Percentiles rank a stretch among this genome's conserved stretches.
Conservation (phyloP, 2,888 invertebrate species). For the Nudaria mundana region DNA sequence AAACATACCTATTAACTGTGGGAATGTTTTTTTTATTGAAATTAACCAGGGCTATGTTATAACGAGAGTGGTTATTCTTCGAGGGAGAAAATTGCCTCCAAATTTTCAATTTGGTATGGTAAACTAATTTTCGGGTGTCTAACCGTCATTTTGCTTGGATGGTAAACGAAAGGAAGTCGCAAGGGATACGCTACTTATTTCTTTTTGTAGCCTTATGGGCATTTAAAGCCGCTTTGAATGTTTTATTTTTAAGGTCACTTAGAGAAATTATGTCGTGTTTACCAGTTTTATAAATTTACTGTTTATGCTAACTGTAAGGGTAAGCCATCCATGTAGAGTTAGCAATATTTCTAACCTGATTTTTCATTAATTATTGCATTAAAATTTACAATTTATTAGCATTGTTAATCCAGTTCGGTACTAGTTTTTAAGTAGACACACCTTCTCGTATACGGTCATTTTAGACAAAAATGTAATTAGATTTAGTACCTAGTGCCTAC, state of each 20-base stretch:
- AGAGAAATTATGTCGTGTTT: too few relatives aligned
- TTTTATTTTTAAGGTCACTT: conserved; percentile 21
- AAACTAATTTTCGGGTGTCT: conserved; percentile 67
- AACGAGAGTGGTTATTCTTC: conserved; percentile 53
- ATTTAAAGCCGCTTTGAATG: conserved; percentile 28
- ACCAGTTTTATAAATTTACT: too few relatives aligned
- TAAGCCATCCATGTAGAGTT: too few relatives aligned
- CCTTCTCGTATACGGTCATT: too few relatives aligned
- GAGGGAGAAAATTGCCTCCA: conserved; percentile 69
- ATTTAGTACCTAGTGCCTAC: too few relatives aligned
- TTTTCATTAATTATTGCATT: too few relatives aligned
- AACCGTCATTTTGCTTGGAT: conserved; percentile 62
- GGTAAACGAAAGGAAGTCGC: conserved; percentile 58
- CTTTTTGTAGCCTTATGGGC: conserved; percentile 39
- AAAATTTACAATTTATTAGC: too few relatives aligned
- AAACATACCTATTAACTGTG: conserved; percentile 1
- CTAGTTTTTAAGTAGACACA: too few relatives aligned
- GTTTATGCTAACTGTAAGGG: too few relatives aligned
- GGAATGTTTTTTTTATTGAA: conserved; percentile 16
- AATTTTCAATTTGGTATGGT: conserved; percentile 73
- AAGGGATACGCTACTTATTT: conserved; percentile 43
- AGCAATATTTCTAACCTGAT: too few relatives aligned
- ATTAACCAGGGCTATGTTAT: conserved; percentile 18
- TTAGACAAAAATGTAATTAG: too few relatives aligned
- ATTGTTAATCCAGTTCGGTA: too few relatives aligned